Evolutionary conservation across 2,888 invertebrate genomes (phyloP), one percentile per base, ranked within the genome.

Genomic region (Amiota communis): DNA sequence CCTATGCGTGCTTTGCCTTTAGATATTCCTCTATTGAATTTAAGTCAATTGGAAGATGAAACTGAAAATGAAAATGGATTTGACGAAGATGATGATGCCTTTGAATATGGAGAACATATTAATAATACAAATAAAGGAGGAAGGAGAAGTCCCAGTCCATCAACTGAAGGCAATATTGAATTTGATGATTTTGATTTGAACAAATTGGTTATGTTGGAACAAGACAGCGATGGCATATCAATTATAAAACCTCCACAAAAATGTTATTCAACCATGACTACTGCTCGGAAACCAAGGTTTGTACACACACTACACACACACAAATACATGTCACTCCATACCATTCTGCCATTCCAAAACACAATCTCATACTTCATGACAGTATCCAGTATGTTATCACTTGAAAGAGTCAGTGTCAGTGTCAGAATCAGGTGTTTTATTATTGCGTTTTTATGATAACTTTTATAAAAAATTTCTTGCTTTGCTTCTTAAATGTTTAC

Each of bases 181-280:
- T 53, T 53, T 15, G 15, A 9, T 9, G n/a, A 53, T 13, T 53
- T 8, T 15, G 53, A 53, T 53, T n/a, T 15, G 11, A 8, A 53
- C 2, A 23, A 23, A 9, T 70, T 80, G 59, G 76, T 80, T 10
- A 1, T 78, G 3, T 75, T 74, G 15, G 84, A 85, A 63, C 78
- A 79, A 59, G 79, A 80, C 20, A 80, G 79, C 59, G 76, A 80
- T 15, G 80, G 79, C 15, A 79, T 80, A 72, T 78, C 78, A 76
- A 81, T 81, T 36, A 82, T 85, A 13, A 84, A 82, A 76, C 77
- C 84, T 12, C 75, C 81, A 13, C 74, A 75, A 20, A 63, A 70
- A 23, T 48, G 74, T n/a, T 47, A 63, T 13, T n/a, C 69, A 36
- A 81, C 23, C 23, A 23, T 23, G 23, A 23, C 1, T 23, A 23